Evolutionary conservation across 2,888 invertebrate species (phyloP), one percentile per base, ranked within the genome.

Genomic region (Ischnus inquisitorius): DNA sequence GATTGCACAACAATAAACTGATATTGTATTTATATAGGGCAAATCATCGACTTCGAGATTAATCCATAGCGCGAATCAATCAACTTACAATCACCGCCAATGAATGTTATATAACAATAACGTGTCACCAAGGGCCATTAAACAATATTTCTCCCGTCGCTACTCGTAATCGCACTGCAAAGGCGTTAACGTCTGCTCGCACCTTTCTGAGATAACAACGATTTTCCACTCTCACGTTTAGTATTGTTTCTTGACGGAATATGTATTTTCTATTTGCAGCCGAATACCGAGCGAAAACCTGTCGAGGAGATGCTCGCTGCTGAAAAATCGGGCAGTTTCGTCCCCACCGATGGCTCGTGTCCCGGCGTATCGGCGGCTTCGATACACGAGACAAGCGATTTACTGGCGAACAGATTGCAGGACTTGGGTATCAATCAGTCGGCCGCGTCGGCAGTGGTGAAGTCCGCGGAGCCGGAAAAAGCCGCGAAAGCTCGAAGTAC

Each of bases 261-360:
- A 34, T n/a, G n/a, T 2, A 75, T 77, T 48, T 64, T 76, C 43
- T 86, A 71, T 82, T 89, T 94, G 25, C 94, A 95, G 93, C 93
- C 95, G 4, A 96, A 96, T 90, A 94, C 95, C 79, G 96, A 97
- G 74, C 95, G 97, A 77, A 96, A 96, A 91, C 95, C 96, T 0
- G 91, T 96, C 2, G 96, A 96, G 78, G 97, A 97, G 93, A 96
- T 97, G 95, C 94, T 95, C 88, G 94, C 94, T 12, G 95, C 95
- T 0, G 95, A 96, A 95, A 94, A 79, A 91, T 92, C 86, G 95
- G 95, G 39, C 90, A 92, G 68, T 95, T 95, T 91, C 91, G 93
- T 80, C 94, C 86, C 88, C 67, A 87, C 85, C 60, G 77, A 86
- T 34, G 54, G 34, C 6, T 46, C 76, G 8, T 62, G 65, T 72